Evolutionary conservation across 2,797 vertebrate species (phyloP).

Genomic region (Pipistrellus kuhlii): DNA sequence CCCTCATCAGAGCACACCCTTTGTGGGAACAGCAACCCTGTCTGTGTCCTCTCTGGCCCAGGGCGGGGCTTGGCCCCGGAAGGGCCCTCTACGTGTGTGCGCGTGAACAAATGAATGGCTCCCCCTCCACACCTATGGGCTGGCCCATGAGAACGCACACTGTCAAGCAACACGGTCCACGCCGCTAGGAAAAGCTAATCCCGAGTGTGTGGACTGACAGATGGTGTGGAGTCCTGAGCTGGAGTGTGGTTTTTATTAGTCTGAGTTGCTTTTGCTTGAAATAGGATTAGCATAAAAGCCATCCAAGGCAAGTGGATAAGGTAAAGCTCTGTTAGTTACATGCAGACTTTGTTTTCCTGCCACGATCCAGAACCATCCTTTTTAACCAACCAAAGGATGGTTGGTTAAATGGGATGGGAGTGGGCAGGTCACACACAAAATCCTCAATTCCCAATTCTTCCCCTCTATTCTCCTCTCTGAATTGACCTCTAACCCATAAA

Average conservation of each 20-base stretch:
- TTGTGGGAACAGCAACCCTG: not conserved
- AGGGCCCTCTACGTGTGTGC: not conserved
- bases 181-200: not conserved
- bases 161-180: not conserved
- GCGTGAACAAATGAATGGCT: not conserved
- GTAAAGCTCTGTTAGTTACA: constrained; percentile 73
- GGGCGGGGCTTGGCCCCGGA: not conserved
- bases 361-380: not conserved
- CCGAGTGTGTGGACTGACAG: not conserved
- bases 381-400: too few relatives aligned
- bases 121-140: not conserved
- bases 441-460: not conserved
- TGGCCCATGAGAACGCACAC: not conserved
- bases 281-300: constrained; percentile 76
- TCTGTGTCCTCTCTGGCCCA: not conserved
- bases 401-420: not conserved
- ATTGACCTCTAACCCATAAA: not conserved
- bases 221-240: constrained; percentile 42
- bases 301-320: constrained; percentile 55
- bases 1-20: not conserved
- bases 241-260: constrained; percentile 51
- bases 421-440: not conserved
- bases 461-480: not conserved
- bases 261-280: constrained; percentile 72
- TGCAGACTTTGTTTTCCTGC: constrained; percentile 56